phyloP scores from a whole-genome alignment of 2,113 vertebrate species.

The Pica pica region DNA sequence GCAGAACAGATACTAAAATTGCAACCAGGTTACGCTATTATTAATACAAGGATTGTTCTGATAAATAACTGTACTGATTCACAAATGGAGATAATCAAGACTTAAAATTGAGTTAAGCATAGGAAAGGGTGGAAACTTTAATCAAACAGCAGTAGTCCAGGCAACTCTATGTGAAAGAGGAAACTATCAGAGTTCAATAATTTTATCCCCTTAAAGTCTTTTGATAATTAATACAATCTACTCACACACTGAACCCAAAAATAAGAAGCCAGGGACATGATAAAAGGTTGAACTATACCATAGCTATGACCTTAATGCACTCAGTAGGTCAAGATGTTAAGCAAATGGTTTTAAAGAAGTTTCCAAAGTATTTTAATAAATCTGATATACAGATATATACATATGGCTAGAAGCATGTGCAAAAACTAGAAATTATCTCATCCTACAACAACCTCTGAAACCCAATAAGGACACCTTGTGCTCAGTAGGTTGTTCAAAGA shows the following conservation, averaged over 20 bases:
- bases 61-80: accelerated
- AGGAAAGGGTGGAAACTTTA: not conserved
- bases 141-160: not conserved
- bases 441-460: not conserved
- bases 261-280: not conserved
- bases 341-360: not conserved
- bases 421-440: not conserved
- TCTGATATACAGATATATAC: not conserved
- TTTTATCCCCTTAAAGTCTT: not conserved
- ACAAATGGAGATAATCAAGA: not conserved
- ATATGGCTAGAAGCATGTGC: not conserved
- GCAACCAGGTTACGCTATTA: accelerated
- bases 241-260: not conserved
- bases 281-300: not conserved
- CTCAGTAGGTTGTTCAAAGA: not conserved
- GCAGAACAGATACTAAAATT: not conserved
- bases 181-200: not conserved
- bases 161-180: accelerated
- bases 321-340: not conserved
- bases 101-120: not conserved
- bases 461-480: not conserved
- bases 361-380: not conserved
- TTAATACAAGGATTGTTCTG: not conserved
- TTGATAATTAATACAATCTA: not conserved
- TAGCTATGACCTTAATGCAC: not conserved